Evolutionary conservation across 2,888 invertebrate genomes (phyloP), one percentile per base, ranked within the genome.

Genomic region (Euproctis similis): DNA sequence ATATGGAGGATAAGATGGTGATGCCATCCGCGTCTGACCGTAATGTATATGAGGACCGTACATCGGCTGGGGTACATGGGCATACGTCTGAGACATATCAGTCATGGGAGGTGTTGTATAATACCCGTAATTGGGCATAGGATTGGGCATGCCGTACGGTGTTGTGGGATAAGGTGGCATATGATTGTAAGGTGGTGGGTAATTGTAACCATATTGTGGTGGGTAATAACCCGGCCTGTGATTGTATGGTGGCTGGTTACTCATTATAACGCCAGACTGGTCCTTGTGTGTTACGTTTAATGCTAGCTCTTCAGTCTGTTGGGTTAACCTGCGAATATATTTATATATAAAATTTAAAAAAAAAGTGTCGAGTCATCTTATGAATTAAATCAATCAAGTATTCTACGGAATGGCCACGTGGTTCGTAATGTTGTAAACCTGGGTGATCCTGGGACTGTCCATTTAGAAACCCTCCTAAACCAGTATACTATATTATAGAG

Each of bases 241-340:
- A 36, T 81, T 80, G 47, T 72, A 72, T 4, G 47, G 53, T 4
- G 47, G 54, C n/a, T 71, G 74, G 34, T 80, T 80, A 42, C 69
- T 80, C 82, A 82, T 82, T 35, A 62, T 65, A 27, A 27, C 39
- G 14, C 62, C 53, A 8, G 62, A 38, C 31, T 60, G 54, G 16
- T 73, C 78, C 12, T 71, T 48, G 2, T 30, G 34, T 23, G 26
- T 27, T 20, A 65, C 54, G 30, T 46, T 68, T 26, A 74, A 25
- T 29, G 71, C 52, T 20, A 74, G 36, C 27, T 82, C 82, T 42
- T 85, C 82, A n/a, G 80, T 65, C 53, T 81, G 75, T 39, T 69
- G 72, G 19, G 71, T 70, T 46, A 80, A 66, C 47, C 85, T 85
- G 69, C 11, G 13, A 18, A 23, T 14, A 14, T 4, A 14, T 14